Conservation (phyloP, 2,888 invertebrate genomes). For the Salticus scenicus region DNA sequence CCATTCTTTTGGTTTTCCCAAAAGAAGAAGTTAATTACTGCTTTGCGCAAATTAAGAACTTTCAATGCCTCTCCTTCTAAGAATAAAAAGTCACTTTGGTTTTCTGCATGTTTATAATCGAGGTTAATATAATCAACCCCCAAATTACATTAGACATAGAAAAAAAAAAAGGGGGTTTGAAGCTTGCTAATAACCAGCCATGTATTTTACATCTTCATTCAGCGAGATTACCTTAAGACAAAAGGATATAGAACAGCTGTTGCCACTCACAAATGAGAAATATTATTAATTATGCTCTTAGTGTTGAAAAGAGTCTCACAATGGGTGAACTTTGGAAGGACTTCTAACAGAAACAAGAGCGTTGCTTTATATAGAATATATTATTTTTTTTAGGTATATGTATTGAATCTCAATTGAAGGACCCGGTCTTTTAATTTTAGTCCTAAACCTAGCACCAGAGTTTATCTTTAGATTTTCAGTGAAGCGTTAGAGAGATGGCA, state of each 20-base stretch:
- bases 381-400: constrained; percentile 17
- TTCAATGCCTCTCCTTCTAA: neutral
- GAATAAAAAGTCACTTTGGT: constrained; percentile 12
- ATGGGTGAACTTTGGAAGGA: constrained; percentile 22
- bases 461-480: constrained; percentile 36
- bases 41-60: constrained; percentile 11
- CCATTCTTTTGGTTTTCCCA: neutral
- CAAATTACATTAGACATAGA: neutral
- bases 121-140: constrained; percentile 8
- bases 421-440: constrained; percentile 57
- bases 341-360: neutral
- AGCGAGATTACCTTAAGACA: constrained; percentile 48
- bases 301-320: constrained; percentile 29
- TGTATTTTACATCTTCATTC: constrained; percentile 53
- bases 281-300: constrained; percentile 61
- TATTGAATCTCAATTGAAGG: constrained; percentile 2
- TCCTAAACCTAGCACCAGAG: constrained; percentile 39
- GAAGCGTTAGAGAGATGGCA: constrained; percentile 34
- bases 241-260: constrained; percentile 56
- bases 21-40: constrained; percentile 9
- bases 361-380: neutral
- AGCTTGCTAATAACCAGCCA: constrained; percentile 39
- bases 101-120: neutral
- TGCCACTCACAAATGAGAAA: constrained; percentile 42
- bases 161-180: neutral